Percentiles rank a stretch among this genome's conserved stretches.
These are phyloP conservation scores for Lepidocyrtoides sp. DNA, from an alignment of 2,888 invertebrate genomes.

Conservation along the genomic window DNA sequence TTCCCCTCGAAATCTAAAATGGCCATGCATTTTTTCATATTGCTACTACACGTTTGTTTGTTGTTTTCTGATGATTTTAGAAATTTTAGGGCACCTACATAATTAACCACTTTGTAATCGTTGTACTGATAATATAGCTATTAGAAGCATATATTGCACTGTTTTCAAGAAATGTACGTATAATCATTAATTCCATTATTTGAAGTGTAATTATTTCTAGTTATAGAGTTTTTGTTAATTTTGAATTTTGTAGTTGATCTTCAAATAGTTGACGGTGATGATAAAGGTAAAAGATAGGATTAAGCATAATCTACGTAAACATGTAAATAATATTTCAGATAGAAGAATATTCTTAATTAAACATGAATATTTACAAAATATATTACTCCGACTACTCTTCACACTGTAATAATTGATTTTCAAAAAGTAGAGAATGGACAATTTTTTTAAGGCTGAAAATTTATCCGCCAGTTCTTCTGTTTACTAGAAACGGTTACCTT, in stretches of 20 bases:
- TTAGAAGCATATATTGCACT: not conserved
- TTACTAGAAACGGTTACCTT: constrained; percentile 50
- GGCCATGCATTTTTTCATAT: constrained; percentile 48
- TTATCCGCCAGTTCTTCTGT: constrained; percentile 57
- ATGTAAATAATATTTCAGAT: constrained; percentile 52
- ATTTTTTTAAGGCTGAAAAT: constrained; percentile 53
- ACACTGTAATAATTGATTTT: constrained; percentile 50
- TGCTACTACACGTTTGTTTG: not conserved
- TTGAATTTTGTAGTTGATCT: constrained; percentile 53
- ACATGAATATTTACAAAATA: constrained; percentile 38
- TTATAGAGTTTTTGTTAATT: constrained; percentile 57
- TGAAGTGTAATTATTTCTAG: not conserved
- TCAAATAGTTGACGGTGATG: constrained; percentile 9
- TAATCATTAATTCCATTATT: constrained; percentile 42
- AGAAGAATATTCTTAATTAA: constrained; percentile 39
- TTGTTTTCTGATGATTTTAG: constrained; percentile 37
- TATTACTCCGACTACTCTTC: constrained; percentile 34
- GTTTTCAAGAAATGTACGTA: not conserved
- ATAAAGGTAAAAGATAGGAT: not conserved
- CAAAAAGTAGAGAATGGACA: constrained; percentile 30
- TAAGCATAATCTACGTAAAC: not conserved
- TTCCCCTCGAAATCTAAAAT: constrained; percentile 3
- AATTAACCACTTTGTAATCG: constrained; percentile 27
- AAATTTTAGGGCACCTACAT: constrained; percentile 6
- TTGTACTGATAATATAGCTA: constrained; percentile 15